Percentiles rank a stretch among this genome's conserved stretches.
Conservation (phyloP, 2,888 invertebrate species). For the Eurois occulta region DNA sequence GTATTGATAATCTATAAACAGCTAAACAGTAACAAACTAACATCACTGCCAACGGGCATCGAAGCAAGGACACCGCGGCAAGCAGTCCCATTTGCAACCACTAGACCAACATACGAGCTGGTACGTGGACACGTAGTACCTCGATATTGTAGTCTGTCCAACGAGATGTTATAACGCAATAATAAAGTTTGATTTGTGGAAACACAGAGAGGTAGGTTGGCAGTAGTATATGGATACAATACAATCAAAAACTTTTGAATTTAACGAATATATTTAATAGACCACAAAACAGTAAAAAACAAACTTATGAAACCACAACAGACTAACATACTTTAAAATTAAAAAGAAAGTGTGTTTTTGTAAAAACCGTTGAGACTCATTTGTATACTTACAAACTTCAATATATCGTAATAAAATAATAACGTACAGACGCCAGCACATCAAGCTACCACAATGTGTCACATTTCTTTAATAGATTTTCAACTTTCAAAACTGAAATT, state of each 20-base stretch:
- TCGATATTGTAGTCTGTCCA: background rate
- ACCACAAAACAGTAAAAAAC: slow-evolving; percentile 24
- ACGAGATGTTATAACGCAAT: too few relatives aligned
- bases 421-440: too few relatives aligned
- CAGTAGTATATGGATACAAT: background rate
- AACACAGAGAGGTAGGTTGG: background rate
- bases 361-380: background rate
- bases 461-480: too few relatives aligned
- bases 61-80: background rate
- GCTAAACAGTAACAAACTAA: background rate
- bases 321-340: background rate
- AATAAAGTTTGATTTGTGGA: background rate
- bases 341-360: background rate
- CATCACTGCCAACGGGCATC: background rate
- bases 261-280: slow-evolving; percentile 15
- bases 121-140: background rate
- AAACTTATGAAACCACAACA: background rate
- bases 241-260: background rate
- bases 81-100: background rate
- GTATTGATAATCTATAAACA: background rate
- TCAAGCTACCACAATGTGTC: too few relatives aligned
- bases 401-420: background rate
- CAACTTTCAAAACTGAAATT: too few relatives aligned
- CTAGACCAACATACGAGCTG: too few relatives aligned
- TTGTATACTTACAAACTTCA: slow-evolving; percentile 1